Evolutionary conservation across 2,888 invertebrate genomes (phyloP), one percentile per base, ranked within the genome.

Genomic region (Sarcophaga caerulescens): DNA sequence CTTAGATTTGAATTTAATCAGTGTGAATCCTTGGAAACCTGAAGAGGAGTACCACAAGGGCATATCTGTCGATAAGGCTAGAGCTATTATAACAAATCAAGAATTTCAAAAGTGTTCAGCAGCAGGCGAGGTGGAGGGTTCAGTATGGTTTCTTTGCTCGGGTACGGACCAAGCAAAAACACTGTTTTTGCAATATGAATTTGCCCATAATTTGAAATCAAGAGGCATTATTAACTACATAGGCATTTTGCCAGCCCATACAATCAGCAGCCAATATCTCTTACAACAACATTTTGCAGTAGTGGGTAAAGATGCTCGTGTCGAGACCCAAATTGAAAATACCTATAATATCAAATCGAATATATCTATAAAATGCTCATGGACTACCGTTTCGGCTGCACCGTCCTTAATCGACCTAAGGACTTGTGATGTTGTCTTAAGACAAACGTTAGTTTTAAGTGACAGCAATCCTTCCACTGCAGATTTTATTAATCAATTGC

Each of bases 111-210:
- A 88, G 10, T 76, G 84, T 4, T 62, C 47, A 12, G 69, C 84
- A 10, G 70, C 75, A 17, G 21, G 45, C 19, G 79, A 78, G 52
- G 85, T 85, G 5, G 23, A 81, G 5, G 93, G 93, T 0, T 90
- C 94, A 92, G 83, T 94, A 92, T 90, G 95, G 96, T 75, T 94
- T 95, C 88, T 96, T 94, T 94, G 96, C 95, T 85, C 94, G 94
- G 82, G 94, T 95, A 25, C 94, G 0, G 95, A 96, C 90, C 74
- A 79, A 4, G 93, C 94, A 62, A 93, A 95, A 19, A 92, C 91
- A 0, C 86, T 91, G 21, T 66, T 93, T 1, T 76, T 92, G 11
- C 90, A 91, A 71, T 90, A 90, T 63, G 92, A 92, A 62, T 92
- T 91, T 45, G 85, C 87, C n/a, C 68, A 79, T 1, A 83, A 81